These are phyloP conservation scores for Aspidiotus destructor DNA, from an alignment of 2,888 invertebrate species.

Conservation along the genomic window DNA sequence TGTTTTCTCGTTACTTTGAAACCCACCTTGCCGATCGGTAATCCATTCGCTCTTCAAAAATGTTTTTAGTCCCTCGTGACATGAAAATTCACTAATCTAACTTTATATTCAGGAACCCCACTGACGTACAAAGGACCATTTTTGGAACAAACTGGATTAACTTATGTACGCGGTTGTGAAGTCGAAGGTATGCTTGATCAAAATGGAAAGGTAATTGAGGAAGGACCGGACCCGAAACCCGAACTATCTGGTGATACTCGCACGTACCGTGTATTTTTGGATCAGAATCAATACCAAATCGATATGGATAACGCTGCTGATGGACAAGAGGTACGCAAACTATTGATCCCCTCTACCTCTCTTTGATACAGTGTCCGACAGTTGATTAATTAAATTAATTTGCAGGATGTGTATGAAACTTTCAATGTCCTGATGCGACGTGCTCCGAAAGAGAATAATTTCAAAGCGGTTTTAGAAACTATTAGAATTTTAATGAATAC, in stretches of 20 bases:
- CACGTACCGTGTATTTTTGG: constrained; percentile 87
- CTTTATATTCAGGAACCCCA: constrained; percentile 30
- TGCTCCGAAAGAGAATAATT: constrained; percentile 99
- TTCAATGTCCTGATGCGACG: constrained; percentile 95
- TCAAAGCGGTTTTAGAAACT: constrained; percentile 97
- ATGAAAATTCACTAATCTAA: no score
- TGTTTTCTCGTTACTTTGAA: constrained; percentile 89
- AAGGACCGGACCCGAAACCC: constrained; percentile 84
- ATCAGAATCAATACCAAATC: constrained; percentile 90
- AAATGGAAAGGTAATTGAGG: constrained; percentile 91
- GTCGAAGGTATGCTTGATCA: constrained; percentile 96
- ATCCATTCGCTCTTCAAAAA: constrained; percentile 31
- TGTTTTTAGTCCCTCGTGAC: background rate
- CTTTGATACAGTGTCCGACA: background rate
- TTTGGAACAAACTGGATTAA: constrained; percentile 83
- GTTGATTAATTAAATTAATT: background rate
- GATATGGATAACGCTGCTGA: constrained; percentile 65
- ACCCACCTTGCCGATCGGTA: constrained; percentile 73
- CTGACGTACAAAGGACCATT: constrained; percentile 57
- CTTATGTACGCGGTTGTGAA: constrained; percentile 92
- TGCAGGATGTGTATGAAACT: constrained; percentile 71
- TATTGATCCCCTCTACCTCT: background rate
- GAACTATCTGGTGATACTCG: constrained; percentile 76
- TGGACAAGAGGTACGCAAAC: constrained; percentile 46
- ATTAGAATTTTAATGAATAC: constrained; percentile 99